Evolutionary conservation across 2,797 vertebrate genomes (phyloP).

Genomic region (Serranus cabrilla): DNA sequence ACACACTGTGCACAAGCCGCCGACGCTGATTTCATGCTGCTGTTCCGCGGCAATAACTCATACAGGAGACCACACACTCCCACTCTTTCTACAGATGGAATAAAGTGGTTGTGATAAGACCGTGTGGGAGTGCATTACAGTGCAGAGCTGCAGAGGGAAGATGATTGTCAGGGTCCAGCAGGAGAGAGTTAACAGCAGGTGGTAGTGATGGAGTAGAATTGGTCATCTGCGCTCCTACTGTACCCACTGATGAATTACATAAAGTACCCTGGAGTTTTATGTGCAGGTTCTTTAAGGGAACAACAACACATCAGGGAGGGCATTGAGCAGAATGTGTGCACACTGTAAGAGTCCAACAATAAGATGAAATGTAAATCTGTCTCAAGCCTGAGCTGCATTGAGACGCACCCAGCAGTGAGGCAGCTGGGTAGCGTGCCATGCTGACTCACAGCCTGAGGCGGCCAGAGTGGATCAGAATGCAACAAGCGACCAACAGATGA

Average conservation of each 20-base stretch:
- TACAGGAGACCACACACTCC: constrained; percentile 73
- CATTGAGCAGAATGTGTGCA: constrained; percentile 1
- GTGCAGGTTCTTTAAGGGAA: constrained; percentile 1
- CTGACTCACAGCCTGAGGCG: constrained; percentile 67
- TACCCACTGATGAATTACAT: constrained; percentile 32
- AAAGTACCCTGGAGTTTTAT: constrained; percentile 15
- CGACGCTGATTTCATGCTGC: constrained; percentile 78
- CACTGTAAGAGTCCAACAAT: constrained; percentile 20
- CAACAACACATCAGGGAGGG: background rate
- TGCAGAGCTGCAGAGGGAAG: constrained; percentile 51
- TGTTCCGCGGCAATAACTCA: constrained; percentile 76
- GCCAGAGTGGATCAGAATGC: constrained; percentile 58
- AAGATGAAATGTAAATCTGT: constrained; percentile 39
- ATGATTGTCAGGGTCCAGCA: constrained; percentile 62
- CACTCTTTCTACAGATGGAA: constrained; percentile 73
- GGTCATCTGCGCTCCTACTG: constrained; percentile 48
- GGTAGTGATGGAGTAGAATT: constrained; percentile 39
- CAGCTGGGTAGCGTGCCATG: constrained; percentile 55
- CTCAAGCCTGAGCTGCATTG: constrained; percentile 31
- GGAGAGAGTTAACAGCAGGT: constrained; percentile 65
- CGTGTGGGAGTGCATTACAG: constrained; percentile 75
- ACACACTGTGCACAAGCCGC: constrained; percentile 74
- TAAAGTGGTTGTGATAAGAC: constrained; percentile 74
- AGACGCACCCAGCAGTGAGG: constrained; percentile 50
- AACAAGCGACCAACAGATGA: constrained; percentile 50